phyloP scores from a whole-genome alignment of 2,888 invertebrate species.

The Thymelicus sylvestris region DNA sequence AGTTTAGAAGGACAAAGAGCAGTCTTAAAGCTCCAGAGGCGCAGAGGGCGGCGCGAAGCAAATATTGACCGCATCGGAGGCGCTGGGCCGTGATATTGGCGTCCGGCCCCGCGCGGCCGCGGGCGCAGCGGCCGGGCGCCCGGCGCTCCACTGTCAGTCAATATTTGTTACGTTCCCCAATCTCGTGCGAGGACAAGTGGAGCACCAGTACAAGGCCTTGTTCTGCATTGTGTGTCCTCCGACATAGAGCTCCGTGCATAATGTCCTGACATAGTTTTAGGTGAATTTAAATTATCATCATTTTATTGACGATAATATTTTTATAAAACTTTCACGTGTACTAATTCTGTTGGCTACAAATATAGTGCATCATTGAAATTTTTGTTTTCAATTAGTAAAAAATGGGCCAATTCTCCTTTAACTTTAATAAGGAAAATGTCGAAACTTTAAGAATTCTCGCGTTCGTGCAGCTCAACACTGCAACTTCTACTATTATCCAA shows the following conservation, averaged over 20 bases:
- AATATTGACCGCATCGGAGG: constrained; percentile 37
- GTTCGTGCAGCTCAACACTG: constrained; percentile 9
- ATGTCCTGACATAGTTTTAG: too few species aligned
- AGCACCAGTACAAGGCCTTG: neutral
- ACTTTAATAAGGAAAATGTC: neutral
- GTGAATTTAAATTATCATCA: too few species aligned
- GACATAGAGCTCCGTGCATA: neutral
- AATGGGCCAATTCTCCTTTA: neutral
- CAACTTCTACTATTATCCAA: constrained; percentile 26
- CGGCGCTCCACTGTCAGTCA: constrained; percentile 7
- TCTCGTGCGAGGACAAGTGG: neutral
- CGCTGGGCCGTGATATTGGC: constrained; percentile 30
- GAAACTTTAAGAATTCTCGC: constrained; percentile 1
- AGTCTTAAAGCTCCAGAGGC: neutral
- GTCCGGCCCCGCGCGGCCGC: constrained; percentile 19
- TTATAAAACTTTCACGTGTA: too few species aligned
- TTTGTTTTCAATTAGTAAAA: neutral
- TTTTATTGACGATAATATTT: too few species aligned
- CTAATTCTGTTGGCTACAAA: too few species aligned
- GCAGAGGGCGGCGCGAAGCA: constrained; percentile 7
- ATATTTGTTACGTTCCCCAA: constrained; percentile 5
- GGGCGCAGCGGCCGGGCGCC: neutral
- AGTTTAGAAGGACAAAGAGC: constrained; percentile 3
- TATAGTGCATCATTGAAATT: too few species aligned
- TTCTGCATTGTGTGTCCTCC: neutral